Evolutionary conservation across 1,140 invertebrate species (phyloP).

Genomic region (Ips typographus): DNA sequence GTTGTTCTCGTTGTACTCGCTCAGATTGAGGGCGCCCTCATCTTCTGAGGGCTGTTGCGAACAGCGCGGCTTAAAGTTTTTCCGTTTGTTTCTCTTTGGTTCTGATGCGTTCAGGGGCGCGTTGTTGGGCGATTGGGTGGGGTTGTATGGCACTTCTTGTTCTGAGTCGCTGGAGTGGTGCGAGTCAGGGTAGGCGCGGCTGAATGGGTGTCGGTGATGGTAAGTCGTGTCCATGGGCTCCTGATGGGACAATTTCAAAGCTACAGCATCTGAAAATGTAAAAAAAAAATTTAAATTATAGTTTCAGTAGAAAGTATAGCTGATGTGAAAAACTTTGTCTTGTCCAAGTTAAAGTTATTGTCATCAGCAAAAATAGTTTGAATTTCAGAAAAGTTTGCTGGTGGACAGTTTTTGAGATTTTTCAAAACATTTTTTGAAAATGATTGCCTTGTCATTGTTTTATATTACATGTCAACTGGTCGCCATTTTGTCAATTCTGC

Average conservation of each 20-base stretch:
- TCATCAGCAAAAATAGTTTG: no score
- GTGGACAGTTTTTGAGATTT: no score
- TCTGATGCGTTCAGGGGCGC: conserved; percentile 37
- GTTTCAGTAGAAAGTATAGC: no score
- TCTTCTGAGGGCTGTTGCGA: conserved; percentile 57
- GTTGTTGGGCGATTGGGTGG: conserved; percentile 54
- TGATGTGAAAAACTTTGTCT: no score
- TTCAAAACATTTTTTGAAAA: no score
- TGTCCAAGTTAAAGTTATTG: no score
- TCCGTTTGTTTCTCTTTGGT: conserved; percentile 65
- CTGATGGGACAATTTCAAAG: conserved; percentile 29
- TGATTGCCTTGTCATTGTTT: no score
- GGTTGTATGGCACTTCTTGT: conserved; percentile 46
- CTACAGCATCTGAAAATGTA: conserved; percentile 46
- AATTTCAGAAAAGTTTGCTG: no score
- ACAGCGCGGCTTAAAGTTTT: conserved; percentile 68
- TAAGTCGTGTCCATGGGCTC: conserved; percentile 34
- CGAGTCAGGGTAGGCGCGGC: conserved; percentile 30
- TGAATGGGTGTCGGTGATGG: conserved; percentile 38
- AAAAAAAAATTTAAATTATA: no score
- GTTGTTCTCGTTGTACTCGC: conserved; percentile 52
- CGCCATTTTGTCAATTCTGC: no score
- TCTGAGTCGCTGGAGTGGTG: conserved; percentile 49
- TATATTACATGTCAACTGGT: no score
- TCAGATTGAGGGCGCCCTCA: conserved; percentile 50